Percentiles rank a stretch among this genome's conserved stretches.
phyloP scores from a whole-genome alignment of 2,888 invertebrate genomes.

The Apomyelois bistriatella region DNA sequence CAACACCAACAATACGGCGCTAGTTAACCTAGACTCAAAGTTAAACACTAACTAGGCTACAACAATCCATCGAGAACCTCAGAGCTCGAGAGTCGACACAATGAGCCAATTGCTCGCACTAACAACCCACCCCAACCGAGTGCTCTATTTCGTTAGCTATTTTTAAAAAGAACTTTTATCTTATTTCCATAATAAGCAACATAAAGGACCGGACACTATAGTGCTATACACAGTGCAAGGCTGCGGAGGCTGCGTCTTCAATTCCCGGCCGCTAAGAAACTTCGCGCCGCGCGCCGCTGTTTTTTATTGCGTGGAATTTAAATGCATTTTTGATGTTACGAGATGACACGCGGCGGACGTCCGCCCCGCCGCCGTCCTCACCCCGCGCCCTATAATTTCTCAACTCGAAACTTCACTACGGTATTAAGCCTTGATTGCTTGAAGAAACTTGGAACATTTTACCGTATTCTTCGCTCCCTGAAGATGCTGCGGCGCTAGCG shows the following conservation, averaged over 20 bases:
- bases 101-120: constrained; percentile 51
- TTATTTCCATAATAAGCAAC: constrained; percentile 31
- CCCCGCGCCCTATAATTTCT: constrained; percentile 76
- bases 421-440: constrained; percentile 80
- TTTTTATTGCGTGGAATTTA: constrained; percentile 80
- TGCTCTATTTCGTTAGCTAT: constrained; percentile 27
- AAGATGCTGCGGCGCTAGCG: constrained; percentile 69
- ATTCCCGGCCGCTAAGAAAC: constrained; percentile 71
- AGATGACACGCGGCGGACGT: constrained; percentile 79
- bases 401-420: constrained; percentile 79
- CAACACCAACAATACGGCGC: not conserved
- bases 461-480: constrained; percentile 78
- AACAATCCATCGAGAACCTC: constrained; percentile 33
- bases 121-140: constrained; percentile 37
- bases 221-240: constrained; percentile 21
- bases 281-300: constrained; percentile 73
- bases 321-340: constrained; percentile 81
- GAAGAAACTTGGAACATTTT: constrained; percentile 79
- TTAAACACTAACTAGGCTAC: constrained; percentile 36
- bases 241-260: constrained; percentile 56
- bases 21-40: constrained; percentile 25
- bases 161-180: constrained; percentile 16
- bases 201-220: constrained; percentile 31
- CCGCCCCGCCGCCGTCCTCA: constrained; percentile 53
- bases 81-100: constrained; percentile 38